Base-by-base conservation (phyloP, 2,888 invertebrate genomes). In the Syrista parreyssii region DNA sequence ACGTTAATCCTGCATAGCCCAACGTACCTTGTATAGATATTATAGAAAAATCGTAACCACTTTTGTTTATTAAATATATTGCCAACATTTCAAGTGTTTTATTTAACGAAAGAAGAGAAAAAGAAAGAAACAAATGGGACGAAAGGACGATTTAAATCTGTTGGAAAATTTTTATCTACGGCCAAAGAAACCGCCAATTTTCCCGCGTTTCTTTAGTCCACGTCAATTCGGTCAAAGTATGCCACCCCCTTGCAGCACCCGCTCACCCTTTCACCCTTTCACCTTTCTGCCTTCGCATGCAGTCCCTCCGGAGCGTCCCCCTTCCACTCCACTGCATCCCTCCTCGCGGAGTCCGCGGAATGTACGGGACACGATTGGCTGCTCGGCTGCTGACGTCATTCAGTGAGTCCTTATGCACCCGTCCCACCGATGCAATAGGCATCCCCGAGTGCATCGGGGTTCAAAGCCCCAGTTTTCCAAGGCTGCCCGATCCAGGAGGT, bases 381-480 rank as follows among this genome's bases (percentile, higher is more conserved):
- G 82, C 79, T 82, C 81, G 82, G 81, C 80, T 83, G 78, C 88
- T 90, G 89, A 90, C 91, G 89, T 90, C 90, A 91, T 84, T 75
- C 81, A 81, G 79, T 82, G 84, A 85, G 80, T 83, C 80, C 83
- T 79, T 84, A 81, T 82, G 78, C 75, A 75, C 79, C 77, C 79
- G 68, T 69, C 34, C 36, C 75, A 68, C 76, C 74, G 84, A 82
- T 84, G 86, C 86, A 84, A 85, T 86, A 87, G 85, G 84, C 87
- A 84, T 85, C 74, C 77, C 76, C 77, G 79, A 86, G 91, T 90
- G 89, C 89, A 90, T 82, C 82, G 80, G 85, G 87, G 90, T 91
- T 91, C 90, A 91, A 89, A 91, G 90, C 84, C 86, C 91, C 88
- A 90, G 88, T 90, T 91, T 89, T 79, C 89, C 90, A 91, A 91